Percentiles rank a stretch among this genome's conserved stretches.
These are phyloP conservation scores for Caenorhabditis drosophilae DNA, from an alignment of 2,888 invertebrate species.

Conservation along the genomic window DNA sequence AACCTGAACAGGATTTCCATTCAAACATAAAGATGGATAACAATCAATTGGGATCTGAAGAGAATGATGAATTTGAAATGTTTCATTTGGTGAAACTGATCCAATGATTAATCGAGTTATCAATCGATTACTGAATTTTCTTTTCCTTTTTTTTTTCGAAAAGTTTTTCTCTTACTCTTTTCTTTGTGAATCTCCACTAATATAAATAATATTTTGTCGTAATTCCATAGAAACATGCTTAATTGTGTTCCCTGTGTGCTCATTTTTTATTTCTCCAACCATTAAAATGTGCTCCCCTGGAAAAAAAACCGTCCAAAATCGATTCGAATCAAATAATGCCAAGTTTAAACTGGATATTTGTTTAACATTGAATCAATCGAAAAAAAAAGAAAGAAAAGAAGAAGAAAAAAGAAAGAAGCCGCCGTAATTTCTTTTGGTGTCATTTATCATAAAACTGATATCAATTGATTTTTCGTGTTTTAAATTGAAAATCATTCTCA, in stretches of 20 bases:
- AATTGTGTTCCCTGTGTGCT: conserved; percentile 22
- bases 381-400: background rate
- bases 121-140: conserved; percentile 18
- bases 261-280: conserved; percentile 38
- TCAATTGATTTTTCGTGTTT: too few species aligned
- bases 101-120: conserved; percentile 23
- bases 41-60: conserved; percentile 32
- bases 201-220: conserved; percentile 39
- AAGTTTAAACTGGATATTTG: background rate
- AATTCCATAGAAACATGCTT: conserved; percentile 42
- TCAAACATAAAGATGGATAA: conserved; percentile 30
- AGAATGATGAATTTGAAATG: conserved; percentile 19
- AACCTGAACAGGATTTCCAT: conserved; percentile 33
- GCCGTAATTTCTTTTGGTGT: too few species aligned
- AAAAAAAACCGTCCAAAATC: conserved; percentile 3
- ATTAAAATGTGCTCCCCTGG: conserved; percentile 46
- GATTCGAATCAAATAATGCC: background rate
- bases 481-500: too few species aligned
- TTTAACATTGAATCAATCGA: background rate
- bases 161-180: conserved; percentile 48
- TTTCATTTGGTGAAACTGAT: conserved; percentile 11
- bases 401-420: too few species aligned
- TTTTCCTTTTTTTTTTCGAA: too few species aligned
- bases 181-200: conserved; percentile 36
- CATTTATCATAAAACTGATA: too few species aligned